A percentile compares a stretch with the other conserved stretches of the same genome.
phyloP scores from a whole-genome alignment of 2,113 vertebrate genomes.

The Phalacrocorax carbo region DNA sequence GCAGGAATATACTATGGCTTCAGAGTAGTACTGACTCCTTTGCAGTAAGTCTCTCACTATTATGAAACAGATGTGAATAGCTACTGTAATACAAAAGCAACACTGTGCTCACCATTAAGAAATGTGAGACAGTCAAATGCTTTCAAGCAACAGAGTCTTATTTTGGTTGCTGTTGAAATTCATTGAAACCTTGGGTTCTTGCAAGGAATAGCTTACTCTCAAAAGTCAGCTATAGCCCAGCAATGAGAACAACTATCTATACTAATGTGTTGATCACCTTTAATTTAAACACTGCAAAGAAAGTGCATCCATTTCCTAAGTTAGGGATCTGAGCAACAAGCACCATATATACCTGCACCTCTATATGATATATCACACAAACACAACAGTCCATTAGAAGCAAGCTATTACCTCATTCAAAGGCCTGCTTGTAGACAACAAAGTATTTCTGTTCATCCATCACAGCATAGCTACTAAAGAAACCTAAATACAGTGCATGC shows the following conservation, averaged over 20 bases:
- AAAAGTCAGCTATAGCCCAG: neutral
- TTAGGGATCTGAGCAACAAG: neutral
- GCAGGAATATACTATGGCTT: neutral
- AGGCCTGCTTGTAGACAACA: neutral
- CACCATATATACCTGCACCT: neutral
- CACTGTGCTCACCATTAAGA: neutral
- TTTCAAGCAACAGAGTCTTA: neutral
- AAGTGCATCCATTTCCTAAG: neutral
- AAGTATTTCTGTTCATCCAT: neutral
- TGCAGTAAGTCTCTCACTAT: neutral
- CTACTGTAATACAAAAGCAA: neutral
- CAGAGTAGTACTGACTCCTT: neutral
- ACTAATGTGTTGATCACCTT: neutral
- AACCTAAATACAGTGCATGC: neutral
- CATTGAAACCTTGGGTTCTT: neutral
- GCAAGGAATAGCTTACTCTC: neutral
- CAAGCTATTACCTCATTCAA: neutral
- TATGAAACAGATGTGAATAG: neutral
- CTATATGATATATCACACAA: neutral
- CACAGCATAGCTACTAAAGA: neutral
- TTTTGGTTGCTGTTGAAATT: neutral
- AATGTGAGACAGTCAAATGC: neutral
- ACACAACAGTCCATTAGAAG: neutral
- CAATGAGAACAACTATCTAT: neutral
- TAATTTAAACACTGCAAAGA: neutral